A percentile compares a stretch with the other conserved stretches of the same genome.
phyloP scores from a whole-genome alignment of 2,888 invertebrate species.

The Pollenia griseotomentosa region DNA sequence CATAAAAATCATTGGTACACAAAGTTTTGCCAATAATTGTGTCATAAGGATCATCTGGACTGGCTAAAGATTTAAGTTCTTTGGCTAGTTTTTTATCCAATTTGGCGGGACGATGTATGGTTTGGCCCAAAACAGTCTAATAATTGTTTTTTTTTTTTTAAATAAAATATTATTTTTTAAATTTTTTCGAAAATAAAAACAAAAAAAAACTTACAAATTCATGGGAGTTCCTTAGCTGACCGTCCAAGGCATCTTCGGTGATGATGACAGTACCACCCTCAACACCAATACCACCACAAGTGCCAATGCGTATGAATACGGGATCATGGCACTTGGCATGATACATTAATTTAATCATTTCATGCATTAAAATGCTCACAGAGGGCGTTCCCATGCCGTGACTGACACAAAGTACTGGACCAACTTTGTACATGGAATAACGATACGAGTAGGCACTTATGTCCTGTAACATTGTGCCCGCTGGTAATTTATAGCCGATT shows the following conservation, averaged over 20 bases:
- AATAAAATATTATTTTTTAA: neutral
- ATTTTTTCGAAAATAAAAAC: neutral
- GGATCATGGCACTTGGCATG: conserved; percentile 95
- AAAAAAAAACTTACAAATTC: conserved; percentile 88
- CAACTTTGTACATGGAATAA: conserved; percentile 96
- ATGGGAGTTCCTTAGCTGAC: conserved; percentile 91
- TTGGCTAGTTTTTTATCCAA: conserved; percentile 92
- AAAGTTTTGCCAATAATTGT: conserved; percentile 96
- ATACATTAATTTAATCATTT: conserved; percentile 97
- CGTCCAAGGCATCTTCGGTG: conserved; percentile 96
- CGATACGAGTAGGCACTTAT: conserved; percentile 96
- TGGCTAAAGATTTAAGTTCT: conserved; percentile 91
- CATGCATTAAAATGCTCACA: conserved; percentile 96
- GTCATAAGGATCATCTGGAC: conserved; percentile 92
- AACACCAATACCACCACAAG: conserved; percentile 96
- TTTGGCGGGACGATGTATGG: conserved; percentile 91
- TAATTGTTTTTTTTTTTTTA: neutral
- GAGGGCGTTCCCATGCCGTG: conserved; percentile 99
- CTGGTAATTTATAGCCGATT: conserved; percentile 94
- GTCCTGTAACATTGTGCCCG: conserved; percentile 94
- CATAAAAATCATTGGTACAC: conserved; percentile 99
- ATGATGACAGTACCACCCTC: conserved; percentile 97
- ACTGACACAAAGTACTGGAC: conserved; percentile 84
- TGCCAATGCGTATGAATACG: conserved; percentile 96
- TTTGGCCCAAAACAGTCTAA: conserved; percentile 93